These are phyloP conservation scores for Galeopsomyia nigrocyanea DNA, from an alignment of 2,888 invertebrate species.

Conservation along the genomic window DNA sequence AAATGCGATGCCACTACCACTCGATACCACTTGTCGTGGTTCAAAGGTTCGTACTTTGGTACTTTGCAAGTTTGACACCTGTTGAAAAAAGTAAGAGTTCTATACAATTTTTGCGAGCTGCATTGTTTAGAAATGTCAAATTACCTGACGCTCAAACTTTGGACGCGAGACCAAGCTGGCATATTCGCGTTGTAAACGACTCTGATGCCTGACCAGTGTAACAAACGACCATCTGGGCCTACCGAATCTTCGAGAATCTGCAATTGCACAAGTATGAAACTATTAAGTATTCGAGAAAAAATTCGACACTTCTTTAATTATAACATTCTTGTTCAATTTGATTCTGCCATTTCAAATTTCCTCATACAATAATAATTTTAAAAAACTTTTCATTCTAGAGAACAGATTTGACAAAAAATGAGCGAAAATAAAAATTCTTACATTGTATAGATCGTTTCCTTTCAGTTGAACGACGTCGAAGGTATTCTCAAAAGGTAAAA, in stretches of 20 bases:
- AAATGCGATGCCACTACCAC: conserved; percentile 72
- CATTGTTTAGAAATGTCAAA: too few relatives aligned
- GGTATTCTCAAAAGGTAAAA: conserved; percentile 83
- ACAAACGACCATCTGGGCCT: conserved; percentile 45
- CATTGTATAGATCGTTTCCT: conserved; percentile 74
- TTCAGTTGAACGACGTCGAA: conserved; percentile 79
- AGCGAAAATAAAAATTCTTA: too few relatives aligned
- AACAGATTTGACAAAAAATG: too few relatives aligned
- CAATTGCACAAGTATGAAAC: too few relatives aligned
- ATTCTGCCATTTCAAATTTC: too few relatives aligned
- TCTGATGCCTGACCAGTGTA: conserved; percentile 60
- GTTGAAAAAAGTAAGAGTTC: background rate
- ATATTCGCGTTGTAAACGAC: conserved; percentile 52
- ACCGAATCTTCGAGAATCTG: conserved; percentile 53
- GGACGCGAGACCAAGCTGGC: conserved; percentile 33
- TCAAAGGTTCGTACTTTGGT: conserved; percentile 76
- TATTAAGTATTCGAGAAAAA: too few relatives aligned
- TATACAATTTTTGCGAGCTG: background rate
- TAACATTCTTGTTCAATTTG: too few relatives aligned
- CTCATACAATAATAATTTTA: too few relatives aligned
- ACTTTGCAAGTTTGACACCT: conserved; percentile 76
- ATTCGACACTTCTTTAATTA: too few relatives aligned
- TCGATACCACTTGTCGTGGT: conserved; percentile 73
- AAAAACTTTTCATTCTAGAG: too few relatives aligned
- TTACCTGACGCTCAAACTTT: conserved; percentile 31